A percentile compares a stretch with the other conserved stretches of the same genome.
Evolutionary conservation across 1,140 invertebrate genomes (phyloP).

Genomic region (Grapholita molesta): DNA sequence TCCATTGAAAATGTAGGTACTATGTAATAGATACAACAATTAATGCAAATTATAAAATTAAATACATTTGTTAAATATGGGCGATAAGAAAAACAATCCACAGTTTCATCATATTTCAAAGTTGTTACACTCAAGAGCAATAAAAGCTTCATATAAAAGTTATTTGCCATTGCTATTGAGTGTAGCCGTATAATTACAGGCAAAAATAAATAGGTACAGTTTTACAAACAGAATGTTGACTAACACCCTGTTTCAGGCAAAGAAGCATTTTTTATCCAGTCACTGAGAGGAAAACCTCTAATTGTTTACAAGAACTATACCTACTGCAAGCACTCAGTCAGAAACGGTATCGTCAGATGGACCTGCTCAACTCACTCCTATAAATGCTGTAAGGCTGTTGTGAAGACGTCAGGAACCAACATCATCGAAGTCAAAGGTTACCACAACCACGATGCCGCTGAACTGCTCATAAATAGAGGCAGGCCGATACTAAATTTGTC

Average conservation of each 20-base stretch:
- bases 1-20: no score
- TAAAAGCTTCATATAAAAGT: no score
- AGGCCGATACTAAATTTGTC: conserved; percentile 21
- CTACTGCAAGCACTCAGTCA: conserved; percentile 54
- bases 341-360: conserved; percentile 54
- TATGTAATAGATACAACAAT: no score
- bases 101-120: no score
- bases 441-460: conserved; percentile 61
- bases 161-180: no score
- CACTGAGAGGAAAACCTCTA: conserved; percentile 58
- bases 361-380: conserved; percentile 66
- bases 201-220: no score
- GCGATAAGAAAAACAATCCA: no score
- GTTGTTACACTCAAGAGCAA: no score
- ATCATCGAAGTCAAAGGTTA: conserved; percentile 56
- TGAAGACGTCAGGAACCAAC: conserved; percentile 48
- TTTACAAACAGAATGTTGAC: neutral
- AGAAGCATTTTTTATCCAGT: conserved; percentile 47
- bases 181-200: no score
- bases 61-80: no score
- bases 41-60: no score
- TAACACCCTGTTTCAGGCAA: conserved; percentile 13
- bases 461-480: conserved; percentile 49
- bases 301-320: conserved; percentile 59
- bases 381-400: conserved; percentile 61